These are phyloP conservation scores for Eurytoma adleriae DNA, from an alignment of 2,888 invertebrate genomes.

Conservation along the genomic window DNA sequence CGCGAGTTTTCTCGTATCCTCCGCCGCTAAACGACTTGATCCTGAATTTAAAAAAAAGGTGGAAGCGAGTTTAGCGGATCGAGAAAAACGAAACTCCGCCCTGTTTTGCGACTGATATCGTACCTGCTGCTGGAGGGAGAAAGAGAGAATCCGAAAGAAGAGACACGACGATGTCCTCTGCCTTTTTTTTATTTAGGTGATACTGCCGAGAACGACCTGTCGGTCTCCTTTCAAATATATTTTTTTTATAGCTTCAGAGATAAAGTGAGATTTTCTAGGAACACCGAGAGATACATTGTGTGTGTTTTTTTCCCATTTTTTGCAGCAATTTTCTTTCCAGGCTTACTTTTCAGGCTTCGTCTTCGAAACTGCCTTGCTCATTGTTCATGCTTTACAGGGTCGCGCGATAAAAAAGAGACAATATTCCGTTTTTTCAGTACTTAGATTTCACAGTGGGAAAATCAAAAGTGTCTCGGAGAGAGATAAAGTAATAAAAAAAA, in stretches of 20 bases:
- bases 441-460: constrained; percentile 46
- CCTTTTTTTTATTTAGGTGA: constrained; percentile 55
- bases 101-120: constrained; percentile 49
- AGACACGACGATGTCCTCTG: constrained; percentile 57
- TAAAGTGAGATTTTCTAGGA: constrained; percentile 60
- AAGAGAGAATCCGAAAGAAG: constrained; percentile 53
- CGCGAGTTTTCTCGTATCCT: constrained; percentile 8
- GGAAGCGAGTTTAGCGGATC: constrained; percentile 14
- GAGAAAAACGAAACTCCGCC: constrained; percentile 17
- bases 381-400: constrained; percentile 69
- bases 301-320: constrained; percentile 45
- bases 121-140: constrained; percentile 54
- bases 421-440: constrained; percentile 52
- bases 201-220: constrained; percentile 48
- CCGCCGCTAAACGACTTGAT: background rate
- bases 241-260: constrained; percentile 36
- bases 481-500: constrained; percentile 26
- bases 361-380: constrained; percentile 66
- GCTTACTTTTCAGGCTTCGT: constrained; percentile 73
- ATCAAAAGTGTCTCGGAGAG: constrained; percentile 49
- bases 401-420: constrained; percentile 62
- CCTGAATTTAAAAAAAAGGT: background rate
- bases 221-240: constrained; percentile 66
- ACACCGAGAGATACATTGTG: constrained; percentile 47
- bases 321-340: constrained; percentile 70